phyloP scores from a whole-genome alignment of 2,888 invertebrate genomes.

The Habrosyne pyritoides region DNA sequence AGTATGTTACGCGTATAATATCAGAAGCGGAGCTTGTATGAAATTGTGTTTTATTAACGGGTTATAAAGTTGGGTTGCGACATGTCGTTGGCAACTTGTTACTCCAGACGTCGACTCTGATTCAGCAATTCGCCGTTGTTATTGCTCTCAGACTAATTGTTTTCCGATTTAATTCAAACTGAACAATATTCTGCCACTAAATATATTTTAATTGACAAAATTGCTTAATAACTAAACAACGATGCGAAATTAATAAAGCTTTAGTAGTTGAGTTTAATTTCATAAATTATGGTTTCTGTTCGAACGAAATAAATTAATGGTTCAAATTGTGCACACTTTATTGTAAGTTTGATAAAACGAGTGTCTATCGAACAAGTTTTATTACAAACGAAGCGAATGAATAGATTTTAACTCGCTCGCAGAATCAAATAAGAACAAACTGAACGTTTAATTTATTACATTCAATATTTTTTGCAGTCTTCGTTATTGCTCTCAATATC shows the following conservation, averaged over 20 bases:
- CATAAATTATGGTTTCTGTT: slow-evolving; percentile 3
- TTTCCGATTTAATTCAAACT: slow-evolving; percentile 63
- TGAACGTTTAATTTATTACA: slow-evolving; percentile 6
- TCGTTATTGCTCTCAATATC: slow-evolving; percentile 8
- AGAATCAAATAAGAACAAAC: slow-evolving; percentile 1
- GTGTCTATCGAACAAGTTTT: neutral
- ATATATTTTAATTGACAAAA: slow-evolving; percentile 48
- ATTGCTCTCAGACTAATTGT: slow-evolving; percentile 69
- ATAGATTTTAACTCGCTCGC: slow-evolving; percentile 3
- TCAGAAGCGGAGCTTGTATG: slow-evolving; percentile 67
- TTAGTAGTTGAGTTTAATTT: slow-evolving; percentile 15
- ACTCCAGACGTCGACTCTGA: slow-evolving; percentile 61
- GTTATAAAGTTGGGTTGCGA: slow-evolving; percentile 75
- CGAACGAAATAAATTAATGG: slow-evolving; percentile 11
- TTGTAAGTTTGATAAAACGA: neutral
- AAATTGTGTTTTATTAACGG: slow-evolving; percentile 82
- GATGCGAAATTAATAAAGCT: slow-evolving; percentile 28
- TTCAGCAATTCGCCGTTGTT: slow-evolving; percentile 63
- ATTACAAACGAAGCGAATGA: neutral
- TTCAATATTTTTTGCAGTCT: slow-evolving; percentile 10
- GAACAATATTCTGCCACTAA: slow-evolving; percentile 50
- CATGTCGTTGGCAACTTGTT: slow-evolving; percentile 77
- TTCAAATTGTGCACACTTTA: neutral
- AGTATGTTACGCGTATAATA: slow-evolving; percentile 61
- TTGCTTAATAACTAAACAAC: slow-evolving; percentile 28